Evolutionary conservation across 2,113 vertebrate genomes (phyloP).

Genomic region (Mormoops blainvillei): DNA sequence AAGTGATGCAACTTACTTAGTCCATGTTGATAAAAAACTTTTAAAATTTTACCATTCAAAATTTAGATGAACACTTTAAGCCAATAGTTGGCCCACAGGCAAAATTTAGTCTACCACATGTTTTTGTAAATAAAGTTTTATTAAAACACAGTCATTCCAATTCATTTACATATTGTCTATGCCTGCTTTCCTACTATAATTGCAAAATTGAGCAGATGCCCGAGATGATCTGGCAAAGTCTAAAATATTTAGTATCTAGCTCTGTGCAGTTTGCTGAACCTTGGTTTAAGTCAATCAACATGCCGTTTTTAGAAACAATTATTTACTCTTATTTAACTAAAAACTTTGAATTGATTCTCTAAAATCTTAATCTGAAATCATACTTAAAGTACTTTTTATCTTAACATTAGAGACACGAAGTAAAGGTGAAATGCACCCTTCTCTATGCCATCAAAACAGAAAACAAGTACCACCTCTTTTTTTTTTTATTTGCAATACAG

Average conservation of each 20-base stretch:
- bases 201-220: background rate
- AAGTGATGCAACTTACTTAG: background rate
- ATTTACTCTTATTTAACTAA: background rate
- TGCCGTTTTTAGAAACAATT: background rate
- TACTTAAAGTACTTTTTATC: background rate
- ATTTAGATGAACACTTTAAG: background rate
- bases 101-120: background rate
- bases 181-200: background rate
- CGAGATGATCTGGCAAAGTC: background rate
- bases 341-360: background rate
- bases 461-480: background rate
- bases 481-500: background rate
- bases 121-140: slow-evolving; percentile 35
- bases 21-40: background rate
- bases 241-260: slow-evolving; percentile 9
- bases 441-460: background rate
- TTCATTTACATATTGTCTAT: background rate
- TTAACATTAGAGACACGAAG: background rate
- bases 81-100: background rate
- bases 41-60: background rate
- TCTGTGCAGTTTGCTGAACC: background rate
- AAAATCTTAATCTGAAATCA: background rate
- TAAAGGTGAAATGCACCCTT: background rate
- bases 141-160: background rate
- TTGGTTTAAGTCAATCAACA: background rate